Evolutionary conservation across 2,797 vertebrate species (phyloP).

Genomic region (Lepus townsendii): DNA sequence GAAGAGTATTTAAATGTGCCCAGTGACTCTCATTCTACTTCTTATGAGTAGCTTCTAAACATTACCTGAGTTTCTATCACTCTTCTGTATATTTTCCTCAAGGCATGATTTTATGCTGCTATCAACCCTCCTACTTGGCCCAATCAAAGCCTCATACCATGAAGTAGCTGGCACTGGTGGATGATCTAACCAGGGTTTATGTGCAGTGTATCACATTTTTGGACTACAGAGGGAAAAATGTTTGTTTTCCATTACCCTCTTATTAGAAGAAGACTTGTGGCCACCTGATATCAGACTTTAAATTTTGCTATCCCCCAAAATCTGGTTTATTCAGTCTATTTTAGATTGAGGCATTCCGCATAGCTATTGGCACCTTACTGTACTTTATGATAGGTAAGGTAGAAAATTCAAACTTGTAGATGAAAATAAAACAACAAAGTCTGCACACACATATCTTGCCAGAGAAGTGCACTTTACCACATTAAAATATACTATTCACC

Average conservation of each 20-base stretch:
- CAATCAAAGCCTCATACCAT: slow-evolving; percentile 14
- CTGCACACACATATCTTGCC: background rate
- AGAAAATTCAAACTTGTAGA: slow-evolving; percentile 61
- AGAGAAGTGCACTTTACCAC: background rate
- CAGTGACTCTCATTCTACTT: background rate
- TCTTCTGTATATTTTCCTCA: slow-evolving; percentile 2
- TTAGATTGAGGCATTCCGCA: slow-evolving; percentile 58
- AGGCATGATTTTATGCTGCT: slow-evolving; percentile 17
- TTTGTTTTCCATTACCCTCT: slow-evolving; percentile 75
- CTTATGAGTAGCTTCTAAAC: background rate
- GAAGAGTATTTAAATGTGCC: background rate
- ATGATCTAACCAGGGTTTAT: background rate
- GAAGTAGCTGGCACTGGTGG: slow-evolving; percentile 37
- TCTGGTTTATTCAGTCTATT: slow-evolving; percentile 79
- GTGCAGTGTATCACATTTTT: slow-evolving; percentile 60
- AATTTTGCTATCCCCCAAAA: slow-evolving; percentile 73
- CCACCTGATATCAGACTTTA: slow-evolving; percentile 68
- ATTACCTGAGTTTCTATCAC: slow-evolving; percentile 56
- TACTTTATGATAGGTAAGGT: slow-evolving; percentile 72
- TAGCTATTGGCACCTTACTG: slow-evolving; percentile 37
- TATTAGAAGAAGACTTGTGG: slow-evolving; percentile 75
- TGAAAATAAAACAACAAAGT: slow-evolving; percentile 73
- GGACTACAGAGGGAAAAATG: slow-evolving; percentile 45
- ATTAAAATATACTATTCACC: slow-evolving; percentile 38
- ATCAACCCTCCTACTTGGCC: slow-evolving; percentile 27